A percentile compares a stretch with the other conserved stretches of the same genome.
These are phyloP conservation scores for Crypturellus tataupa DNA, from an alignment of 2,797 vertebrate genomes.

Conservation along the genomic window DNA sequence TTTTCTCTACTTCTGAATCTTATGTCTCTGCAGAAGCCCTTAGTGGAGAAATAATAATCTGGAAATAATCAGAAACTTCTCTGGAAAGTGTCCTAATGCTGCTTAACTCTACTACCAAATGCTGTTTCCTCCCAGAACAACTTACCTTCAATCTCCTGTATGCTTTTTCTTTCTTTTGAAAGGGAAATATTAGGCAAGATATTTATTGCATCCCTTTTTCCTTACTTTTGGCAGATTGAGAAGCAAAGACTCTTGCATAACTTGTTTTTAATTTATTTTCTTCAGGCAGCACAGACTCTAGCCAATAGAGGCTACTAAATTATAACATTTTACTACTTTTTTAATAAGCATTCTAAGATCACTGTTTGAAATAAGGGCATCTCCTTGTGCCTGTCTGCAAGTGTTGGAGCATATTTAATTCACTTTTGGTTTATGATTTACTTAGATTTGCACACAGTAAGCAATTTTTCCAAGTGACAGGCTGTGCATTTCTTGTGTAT, in stretches of 20 bases:
- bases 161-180: neutral
- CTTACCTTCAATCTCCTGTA: neutral
- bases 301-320: neutral
- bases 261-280: neutral
- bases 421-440: neutral
- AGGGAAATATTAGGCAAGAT: neutral
- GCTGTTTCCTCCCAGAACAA: neutral
- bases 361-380: neutral
- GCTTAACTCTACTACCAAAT: neutral
- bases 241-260: neutral
- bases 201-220: neutral
- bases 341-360: neutral
- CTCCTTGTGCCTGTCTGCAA: neutral
- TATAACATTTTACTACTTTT: neutral
- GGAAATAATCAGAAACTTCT: neutral
- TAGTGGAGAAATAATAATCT: neutral
- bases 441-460: neutral
- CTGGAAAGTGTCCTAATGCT: neutral
- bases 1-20: neutral
- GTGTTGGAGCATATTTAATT: constrained; percentile 4
- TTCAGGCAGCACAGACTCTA: neutral
- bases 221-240: neutral
- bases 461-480: neutral
- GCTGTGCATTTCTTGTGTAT: neutral
- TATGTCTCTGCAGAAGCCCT: neutral